Evolutionary conservation across 2,113 vertebrate genomes (phyloP).

Genomic region (Brachypodius melanocephalos): DNA sequence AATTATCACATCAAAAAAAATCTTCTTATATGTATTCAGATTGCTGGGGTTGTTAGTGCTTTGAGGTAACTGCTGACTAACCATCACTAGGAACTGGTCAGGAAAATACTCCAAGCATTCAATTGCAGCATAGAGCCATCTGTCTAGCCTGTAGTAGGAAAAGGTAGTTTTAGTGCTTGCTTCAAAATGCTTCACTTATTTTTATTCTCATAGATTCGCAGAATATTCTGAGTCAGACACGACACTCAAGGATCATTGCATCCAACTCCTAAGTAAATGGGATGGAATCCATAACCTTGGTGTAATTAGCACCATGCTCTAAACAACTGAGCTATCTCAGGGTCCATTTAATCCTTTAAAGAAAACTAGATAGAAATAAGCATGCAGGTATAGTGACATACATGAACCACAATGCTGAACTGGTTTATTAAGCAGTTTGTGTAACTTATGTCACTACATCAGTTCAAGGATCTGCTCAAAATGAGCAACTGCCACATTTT

Average conservation of each 20-base stretch:
- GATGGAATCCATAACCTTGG: not conserved
- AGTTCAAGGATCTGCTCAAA: not conserved
- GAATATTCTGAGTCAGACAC: not conserved
- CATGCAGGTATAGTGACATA: not conserved
- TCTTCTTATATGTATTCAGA: conserved; percentile 72
- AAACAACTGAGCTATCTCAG: not conserved
- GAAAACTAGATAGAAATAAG: not conserved
- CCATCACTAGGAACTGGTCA: conserved; percentile 79
- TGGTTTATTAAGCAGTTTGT: not conserved
- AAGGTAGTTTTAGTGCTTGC: conserved; percentile 5
- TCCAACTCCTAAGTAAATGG: not conserved
- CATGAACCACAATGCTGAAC: not conserved
- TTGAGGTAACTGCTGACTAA: conserved; percentile 78
- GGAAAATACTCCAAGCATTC: conserved; percentile 88
- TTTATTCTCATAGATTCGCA: not conserved
- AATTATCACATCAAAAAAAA: conserved; percentile 81
- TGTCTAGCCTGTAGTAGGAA: conserved; percentile 72
- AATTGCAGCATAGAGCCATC: conserved; percentile 79
- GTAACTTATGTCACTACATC: not conserved
- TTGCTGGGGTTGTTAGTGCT: conserved; percentile 10
- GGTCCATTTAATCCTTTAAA: not conserved
- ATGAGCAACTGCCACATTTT: not conserved
- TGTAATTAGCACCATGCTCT: not conserved
- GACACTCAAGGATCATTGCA: not conserved
- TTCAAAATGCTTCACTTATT: not conserved